Conservation (phyloP, 2,113 vertebrate genomes). For the Pelecanus crispus region DNA sequence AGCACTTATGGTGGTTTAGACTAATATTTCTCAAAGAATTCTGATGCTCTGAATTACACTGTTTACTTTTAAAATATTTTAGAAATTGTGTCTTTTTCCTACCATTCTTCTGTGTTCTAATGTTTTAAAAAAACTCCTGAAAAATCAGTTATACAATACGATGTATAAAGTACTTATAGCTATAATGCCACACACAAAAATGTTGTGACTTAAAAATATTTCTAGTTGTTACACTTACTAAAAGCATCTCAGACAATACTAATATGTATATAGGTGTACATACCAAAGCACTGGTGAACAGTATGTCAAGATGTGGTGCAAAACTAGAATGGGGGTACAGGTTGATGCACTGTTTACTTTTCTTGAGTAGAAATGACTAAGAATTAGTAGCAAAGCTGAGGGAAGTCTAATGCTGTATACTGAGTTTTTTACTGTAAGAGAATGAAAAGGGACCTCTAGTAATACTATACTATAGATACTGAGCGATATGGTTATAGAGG, state of each 20-base stretch:
- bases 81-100: background rate
- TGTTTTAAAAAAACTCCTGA: background rate
- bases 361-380: background rate
- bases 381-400: constrained; percentile 11
- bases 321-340: background rate
- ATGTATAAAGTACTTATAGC: background rate
- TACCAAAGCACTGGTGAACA: background rate
- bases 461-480: background rate
- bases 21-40: background rate
- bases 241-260: background rate
- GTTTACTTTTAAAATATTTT: background rate
- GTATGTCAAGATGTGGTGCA: background rate
- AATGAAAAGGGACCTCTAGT: background rate
- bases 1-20: background rate
- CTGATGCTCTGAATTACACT: background rate
- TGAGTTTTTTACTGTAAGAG: background rate
- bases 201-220: background rate
- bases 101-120: background rate
- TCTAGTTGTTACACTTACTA: background rate
- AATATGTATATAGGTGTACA: constrained; percentile 29
- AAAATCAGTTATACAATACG: background rate
- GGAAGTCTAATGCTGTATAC: background rate
- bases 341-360: background rate
- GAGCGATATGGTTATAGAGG: background rate
- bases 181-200: background rate